Evolutionary conservation across 2,888 invertebrate genomes (phyloP).

Genomic region (Caradrina clavipalpis): DNA sequence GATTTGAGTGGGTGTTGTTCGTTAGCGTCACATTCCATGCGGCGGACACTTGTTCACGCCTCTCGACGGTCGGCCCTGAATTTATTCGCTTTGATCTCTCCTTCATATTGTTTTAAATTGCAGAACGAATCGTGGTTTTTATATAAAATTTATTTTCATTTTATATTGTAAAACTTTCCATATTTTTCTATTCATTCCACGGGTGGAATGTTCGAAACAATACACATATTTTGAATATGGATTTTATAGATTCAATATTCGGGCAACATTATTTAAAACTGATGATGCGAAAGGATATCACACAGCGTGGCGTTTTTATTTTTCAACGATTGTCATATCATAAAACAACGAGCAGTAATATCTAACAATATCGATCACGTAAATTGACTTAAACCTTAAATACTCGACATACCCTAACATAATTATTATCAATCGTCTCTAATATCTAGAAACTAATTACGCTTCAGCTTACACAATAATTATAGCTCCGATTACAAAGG

Average conservation of each 20-base stretch:
- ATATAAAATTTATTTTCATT: constrained; percentile 29
- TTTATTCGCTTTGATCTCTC: constrained; percentile 61
- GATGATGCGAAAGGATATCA: background rate
- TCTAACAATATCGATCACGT: too few species aligned
- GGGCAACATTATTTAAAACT: constrained; percentile 1
- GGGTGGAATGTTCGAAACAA: background rate
- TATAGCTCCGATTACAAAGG: background rate
- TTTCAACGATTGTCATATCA: background rate
- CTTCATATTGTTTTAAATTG: constrained; percentile 58
- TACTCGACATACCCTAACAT: background rate
- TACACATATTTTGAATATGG: constrained; percentile 6
- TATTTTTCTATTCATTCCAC: constrained; percentile 15
- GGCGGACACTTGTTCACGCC: constrained; percentile 55
- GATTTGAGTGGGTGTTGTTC: constrained; percentile 48
- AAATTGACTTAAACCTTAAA: background rate
- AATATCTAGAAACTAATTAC: background rate
- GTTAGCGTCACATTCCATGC: constrained; percentile 54
- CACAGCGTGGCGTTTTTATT: background rate
- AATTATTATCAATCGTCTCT: background rate
- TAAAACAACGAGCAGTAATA: too few species aligned
- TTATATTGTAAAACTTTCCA: constrained; percentile 1
- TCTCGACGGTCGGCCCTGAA: constrained; percentile 30
- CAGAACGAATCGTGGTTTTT: constrained; percentile 25
- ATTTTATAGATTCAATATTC: constrained; percentile 3
- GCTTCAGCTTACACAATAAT: background rate